A percentile compares a stretch with the other conserved stretches of the same genome.
phyloP scores from a whole-genome alignment of 2,797 vertebrate species.

The Notamacropus eugenii region DNA sequence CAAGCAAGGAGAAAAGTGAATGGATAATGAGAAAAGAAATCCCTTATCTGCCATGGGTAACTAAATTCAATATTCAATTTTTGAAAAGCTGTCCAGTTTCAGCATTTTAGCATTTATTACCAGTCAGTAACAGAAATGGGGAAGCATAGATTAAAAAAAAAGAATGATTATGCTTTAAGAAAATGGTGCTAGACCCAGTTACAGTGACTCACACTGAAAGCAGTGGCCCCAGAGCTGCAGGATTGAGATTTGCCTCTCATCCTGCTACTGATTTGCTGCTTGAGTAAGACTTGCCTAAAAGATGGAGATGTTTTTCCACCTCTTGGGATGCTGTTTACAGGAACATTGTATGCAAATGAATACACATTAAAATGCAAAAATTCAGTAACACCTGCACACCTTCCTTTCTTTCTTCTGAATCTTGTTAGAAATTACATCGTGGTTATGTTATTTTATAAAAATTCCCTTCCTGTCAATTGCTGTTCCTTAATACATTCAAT shows the following conservation, averaged over 20 bases:
- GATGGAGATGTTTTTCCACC: background rate
- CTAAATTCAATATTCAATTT: conserved; percentile 67
- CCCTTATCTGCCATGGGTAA: background rate
- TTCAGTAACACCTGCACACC: background rate
- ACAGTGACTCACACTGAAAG: conserved; percentile 11
- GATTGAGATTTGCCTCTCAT: background rate
- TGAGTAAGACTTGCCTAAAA: background rate
- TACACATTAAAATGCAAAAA: background rate
- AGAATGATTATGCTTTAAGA: conserved; percentile 13
- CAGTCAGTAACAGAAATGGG: conserved; percentile 24
- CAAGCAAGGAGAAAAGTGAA: conserved; percentile 45
- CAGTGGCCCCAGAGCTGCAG: background rate
- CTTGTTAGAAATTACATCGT: background rate
- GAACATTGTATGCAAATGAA: background rate
- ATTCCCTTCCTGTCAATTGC: background rate
- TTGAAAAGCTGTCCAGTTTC: conserved; percentile 47
- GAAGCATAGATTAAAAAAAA: conserved; percentile 15
- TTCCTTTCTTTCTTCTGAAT: background rate
- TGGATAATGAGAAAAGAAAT: conserved; percentile 47
- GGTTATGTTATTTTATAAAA: background rate
- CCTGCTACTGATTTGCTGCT: background rate
- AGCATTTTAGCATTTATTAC: background rate
- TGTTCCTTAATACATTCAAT: background rate
- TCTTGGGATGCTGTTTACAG: background rate
- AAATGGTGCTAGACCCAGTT: conserved; percentile 2